Evolutionary conservation across 2,888 invertebrate genomes (phyloP), one percentile per base, ranked within the genome.

Genomic region (Mystacides longicornis): DNA sequence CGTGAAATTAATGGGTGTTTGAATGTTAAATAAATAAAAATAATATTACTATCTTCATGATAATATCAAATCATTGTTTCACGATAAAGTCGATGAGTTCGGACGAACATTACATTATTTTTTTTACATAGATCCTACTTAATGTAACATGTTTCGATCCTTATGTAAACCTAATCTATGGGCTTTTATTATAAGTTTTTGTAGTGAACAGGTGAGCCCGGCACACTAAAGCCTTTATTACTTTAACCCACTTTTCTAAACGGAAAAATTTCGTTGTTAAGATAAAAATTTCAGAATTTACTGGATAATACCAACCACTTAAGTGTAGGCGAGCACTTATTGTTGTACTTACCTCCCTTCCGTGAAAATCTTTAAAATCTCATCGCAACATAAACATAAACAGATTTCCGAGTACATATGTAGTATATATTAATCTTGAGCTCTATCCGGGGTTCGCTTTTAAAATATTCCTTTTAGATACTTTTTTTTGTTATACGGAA

Each of bases 251-350:
- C 23, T 23, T 48, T 48, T 23, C 14, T 2, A 20, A 3, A 16
- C 48, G 48, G 48, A 23, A 23, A 48, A 48, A 23, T 23, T 48
- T 23, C 48, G 14, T 23, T 23, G 14, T 48, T 23, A 9, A 23
- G 48, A 48, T 48, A 23, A 48, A 48, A 48, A 48, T 23, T 23
- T 3, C 45, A 37, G 20, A 45, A 19, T 45, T 45, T 20, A 45
- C n/a, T 45, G 21, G 45, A 45, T 45, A 45, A 45, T 20, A 19
- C 21, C 20, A 20, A 45, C 45, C 45, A 45, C 45, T 45, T 45
- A 45, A 21, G 45, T 37, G 16, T 37, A 37, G 14, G 14, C 37
- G 14, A n/a, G 14, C 37, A 37, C 37, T 37, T n/a, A n/a, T 7
- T 27, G 11, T 11, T 11, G 5, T 14, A 3, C 37, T 3, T 37